Percentiles rank a stretch among this genome's conserved stretches.
phyloP scores from a whole-genome alignment of 2,888 invertebrate genomes.

The Yponomeuta plumbellus region DNA sequence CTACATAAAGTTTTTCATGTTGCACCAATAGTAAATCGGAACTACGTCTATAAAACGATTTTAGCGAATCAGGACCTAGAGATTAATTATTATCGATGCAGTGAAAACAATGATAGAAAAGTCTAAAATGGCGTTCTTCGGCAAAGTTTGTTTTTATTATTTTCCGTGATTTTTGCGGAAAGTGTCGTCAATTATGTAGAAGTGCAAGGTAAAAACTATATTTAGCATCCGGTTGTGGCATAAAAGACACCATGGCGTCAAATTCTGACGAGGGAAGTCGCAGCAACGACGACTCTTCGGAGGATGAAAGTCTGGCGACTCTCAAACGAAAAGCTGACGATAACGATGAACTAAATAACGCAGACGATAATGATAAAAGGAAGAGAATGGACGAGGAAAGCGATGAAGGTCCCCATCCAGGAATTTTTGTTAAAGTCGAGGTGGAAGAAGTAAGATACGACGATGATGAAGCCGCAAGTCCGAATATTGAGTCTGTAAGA shows the following conservation, averaged over 20 bases:
- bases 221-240: background rate
- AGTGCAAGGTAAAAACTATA: background rate
- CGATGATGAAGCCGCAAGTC: background rate
- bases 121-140: background rate
- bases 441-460: conserved; percentile 33
- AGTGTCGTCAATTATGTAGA: background rate
- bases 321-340: conserved; percentile 32
- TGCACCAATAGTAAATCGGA: background rate
- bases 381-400: conserved; percentile 25
- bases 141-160: conserved; percentile 5
- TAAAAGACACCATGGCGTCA: conserved; percentile 24
- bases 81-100: background rate
- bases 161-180: background rate
- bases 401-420: conserved; percentile 31
- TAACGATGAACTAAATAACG: conserved; percentile 10
- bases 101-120: background rate
- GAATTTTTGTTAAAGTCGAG: conserved; percentile 31
- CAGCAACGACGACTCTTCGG: conserved; percentile 32
- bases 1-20: background rate
- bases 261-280: conserved; percentile 22
- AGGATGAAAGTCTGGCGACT: conserved; percentile 33
- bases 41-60: background rate
- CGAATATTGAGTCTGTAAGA: background rate
- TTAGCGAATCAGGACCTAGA: background rate
- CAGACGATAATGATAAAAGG: conserved; percentile 20